Evolutionary conservation across 2,888 invertebrate genomes (phyloP).

Genomic region (Andrena marginata): DNA sequence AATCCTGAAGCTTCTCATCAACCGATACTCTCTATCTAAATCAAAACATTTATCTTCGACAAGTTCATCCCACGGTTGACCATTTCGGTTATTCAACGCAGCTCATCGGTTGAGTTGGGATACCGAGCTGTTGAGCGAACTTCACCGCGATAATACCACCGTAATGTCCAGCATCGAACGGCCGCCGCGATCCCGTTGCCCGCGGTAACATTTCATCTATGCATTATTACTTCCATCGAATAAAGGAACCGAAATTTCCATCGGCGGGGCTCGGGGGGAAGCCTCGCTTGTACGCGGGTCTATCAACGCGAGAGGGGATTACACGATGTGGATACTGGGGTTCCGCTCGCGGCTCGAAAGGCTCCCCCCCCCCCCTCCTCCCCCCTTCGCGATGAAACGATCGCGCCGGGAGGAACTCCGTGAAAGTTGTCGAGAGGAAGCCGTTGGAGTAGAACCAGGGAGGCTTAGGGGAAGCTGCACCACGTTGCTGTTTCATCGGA

Average conservation of each 20-base stretch:
- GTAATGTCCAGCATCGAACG: background rate
- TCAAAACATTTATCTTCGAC: no score
- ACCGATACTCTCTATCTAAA: no score
- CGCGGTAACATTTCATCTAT: conserved; percentile 49
- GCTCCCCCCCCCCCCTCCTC: no score
- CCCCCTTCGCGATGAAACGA: conserved; percentile 53
- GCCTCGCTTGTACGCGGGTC: conserved; percentile 39
- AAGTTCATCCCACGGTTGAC: background rate
- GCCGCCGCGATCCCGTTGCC: background rate
- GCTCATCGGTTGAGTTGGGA: background rate
- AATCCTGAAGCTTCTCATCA: no score
- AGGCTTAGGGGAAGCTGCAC: conserved; percentile 49
- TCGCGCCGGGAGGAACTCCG: conserved; percentile 37
- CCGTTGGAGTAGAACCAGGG: conserved; percentile 55
- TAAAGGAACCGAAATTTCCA: conserved; percentile 39
- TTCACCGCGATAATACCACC: background rate
- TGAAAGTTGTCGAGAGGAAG: conserved; percentile 57
- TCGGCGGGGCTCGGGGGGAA: conserved; percentile 27
- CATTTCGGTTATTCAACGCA: background rate
- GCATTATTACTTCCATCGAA: conserved; percentile 49
- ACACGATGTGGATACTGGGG: conserved; percentile 38
- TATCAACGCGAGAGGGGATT: conserved; percentile 51
- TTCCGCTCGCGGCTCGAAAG: conserved; percentile 43
- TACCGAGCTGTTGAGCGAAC: background rate
- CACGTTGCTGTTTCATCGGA: conserved; percentile 30